phyloP scores from a whole-genome alignment of 1,140 invertebrate genomes.

The Drosophila ironensis region DNA sequence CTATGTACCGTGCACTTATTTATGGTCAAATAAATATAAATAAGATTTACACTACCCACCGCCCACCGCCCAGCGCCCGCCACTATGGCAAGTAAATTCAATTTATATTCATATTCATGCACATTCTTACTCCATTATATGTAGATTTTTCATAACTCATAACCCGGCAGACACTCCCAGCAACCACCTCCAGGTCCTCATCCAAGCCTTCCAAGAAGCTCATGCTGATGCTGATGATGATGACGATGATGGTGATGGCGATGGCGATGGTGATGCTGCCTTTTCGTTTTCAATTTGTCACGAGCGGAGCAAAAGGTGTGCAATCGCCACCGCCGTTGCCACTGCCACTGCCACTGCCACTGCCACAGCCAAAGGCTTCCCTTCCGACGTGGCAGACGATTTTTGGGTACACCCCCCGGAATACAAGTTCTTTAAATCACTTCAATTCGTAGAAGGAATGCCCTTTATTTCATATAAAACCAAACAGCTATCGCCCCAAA shows the following conservation, averaged over 20 bases:
- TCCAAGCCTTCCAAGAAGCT: no score
- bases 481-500: no score
- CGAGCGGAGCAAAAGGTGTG: slow-evolving; percentile 35
- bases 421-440: no score
- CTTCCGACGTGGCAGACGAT: no score
- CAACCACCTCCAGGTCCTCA: not conserved
- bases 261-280: slow-evolving; percentile 15
- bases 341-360: no score
- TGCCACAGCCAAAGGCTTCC: not conserved
- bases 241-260: not conserved
- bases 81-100: slow-evolving; percentile 44
- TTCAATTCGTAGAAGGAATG: no score
- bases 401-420: no score
- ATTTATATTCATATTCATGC: slow-evolving; percentile 68
- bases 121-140: slow-evolving; percentile 52
- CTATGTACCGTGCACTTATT: slow-evolving; percentile 16
- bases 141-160: slow-evolving; percentile 51
- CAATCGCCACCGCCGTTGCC: slow-evolving; percentile 15
- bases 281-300: slow-evolving; percentile 64
- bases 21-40: slow-evolving; percentile 71
- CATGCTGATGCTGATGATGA: slow-evolving; percentile 56
- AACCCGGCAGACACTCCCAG: slow-evolving; percentile 1
- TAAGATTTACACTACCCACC: slow-evolving; percentile 51
- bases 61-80: no score
- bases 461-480: no score